Evolutionary conservation across 2,888 invertebrate genomes (phyloP).

Genomic region (Eilema griseolum): DNA sequence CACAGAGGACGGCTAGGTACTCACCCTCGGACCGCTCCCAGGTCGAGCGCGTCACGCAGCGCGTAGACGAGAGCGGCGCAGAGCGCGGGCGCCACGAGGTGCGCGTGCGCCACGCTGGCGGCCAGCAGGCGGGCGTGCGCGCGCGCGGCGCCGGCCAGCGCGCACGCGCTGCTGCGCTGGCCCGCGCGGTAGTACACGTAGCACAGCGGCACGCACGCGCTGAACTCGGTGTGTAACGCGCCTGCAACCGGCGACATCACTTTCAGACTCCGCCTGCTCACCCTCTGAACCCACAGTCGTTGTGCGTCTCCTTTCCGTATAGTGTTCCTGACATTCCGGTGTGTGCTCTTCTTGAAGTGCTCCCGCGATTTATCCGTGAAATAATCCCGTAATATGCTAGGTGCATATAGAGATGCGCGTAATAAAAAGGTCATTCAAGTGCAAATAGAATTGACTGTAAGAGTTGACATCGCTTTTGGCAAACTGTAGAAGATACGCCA

Average conservation of each 20-base stretch:
- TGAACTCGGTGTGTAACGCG: conserved; percentile 60
- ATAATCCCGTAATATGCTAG: not conserved
- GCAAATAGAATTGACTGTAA: too few relatives aligned
- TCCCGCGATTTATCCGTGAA: not conserved
- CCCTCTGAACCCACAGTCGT: not conserved
- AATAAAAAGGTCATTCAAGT: too few relatives aligned
- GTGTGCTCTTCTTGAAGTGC: not conserved
- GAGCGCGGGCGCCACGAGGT: conserved; percentile 59
- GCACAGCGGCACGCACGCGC: conserved; percentile 55
- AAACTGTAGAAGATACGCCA: too few relatives aligned
- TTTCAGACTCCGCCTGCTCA: too few relatives aligned
- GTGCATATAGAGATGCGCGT: not conserved
- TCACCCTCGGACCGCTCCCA: conserved; percentile 58
- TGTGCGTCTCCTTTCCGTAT: not conserved
- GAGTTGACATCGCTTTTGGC: too few relatives aligned
- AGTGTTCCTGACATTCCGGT: not conserved
- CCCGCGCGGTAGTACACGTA: conserved; percentile 65
- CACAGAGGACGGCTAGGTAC: not conserved
- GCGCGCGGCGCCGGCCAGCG: conserved; percentile 21
- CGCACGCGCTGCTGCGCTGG: conserved; percentile 37
- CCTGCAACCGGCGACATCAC: conserved; percentile 50
- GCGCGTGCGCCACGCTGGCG: conserved; percentile 57
- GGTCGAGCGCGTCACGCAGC: conserved; percentile 47
- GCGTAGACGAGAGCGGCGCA: conserved; percentile 39
- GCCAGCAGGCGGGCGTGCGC: conserved; percentile 42